These are phyloP conservation scores for Cydia strobilella DNA, from an alignment of 1,140 invertebrate species.

Conservation along the genomic window DNA sequence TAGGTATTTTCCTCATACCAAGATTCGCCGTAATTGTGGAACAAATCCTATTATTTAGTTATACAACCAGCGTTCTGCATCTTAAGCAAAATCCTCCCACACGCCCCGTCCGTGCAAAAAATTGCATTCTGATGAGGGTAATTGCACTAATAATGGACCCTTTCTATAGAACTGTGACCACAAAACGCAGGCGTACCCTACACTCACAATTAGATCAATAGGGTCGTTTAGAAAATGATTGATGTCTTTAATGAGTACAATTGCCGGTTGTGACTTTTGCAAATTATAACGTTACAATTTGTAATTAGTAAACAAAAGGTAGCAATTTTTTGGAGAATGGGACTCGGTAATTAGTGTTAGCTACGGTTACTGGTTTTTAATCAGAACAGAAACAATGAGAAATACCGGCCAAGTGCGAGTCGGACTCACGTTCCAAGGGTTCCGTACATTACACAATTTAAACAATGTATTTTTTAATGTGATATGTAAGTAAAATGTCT, in stretches of 20 bases:
- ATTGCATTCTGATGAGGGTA: not conserved
- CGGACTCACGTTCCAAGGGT: too few species aligned
- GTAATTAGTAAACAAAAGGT: not conserved
- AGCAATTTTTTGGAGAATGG: not conserved
- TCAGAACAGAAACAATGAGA: too few species aligned
- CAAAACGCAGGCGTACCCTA: constrained; percentile 2
- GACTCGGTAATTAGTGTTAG: not conserved
- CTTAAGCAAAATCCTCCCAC: not conserved
- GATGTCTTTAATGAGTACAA: not conserved
- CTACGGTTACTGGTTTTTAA: too few species aligned
- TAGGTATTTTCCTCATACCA: too few species aligned
- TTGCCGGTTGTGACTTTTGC: not conserved
- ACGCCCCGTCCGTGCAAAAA: not conserved
- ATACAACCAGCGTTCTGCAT: not conserved
- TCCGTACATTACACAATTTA: too few species aligned
- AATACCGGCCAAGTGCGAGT: too few species aligned
- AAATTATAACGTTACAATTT: not conserved
- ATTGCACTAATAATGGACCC: not conserved
- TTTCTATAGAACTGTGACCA: constrained; percentile 10
- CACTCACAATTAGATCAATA: not conserved
- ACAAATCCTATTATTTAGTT: not conserved
- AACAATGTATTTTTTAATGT: too few species aligned
- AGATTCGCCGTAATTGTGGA: too few species aligned
- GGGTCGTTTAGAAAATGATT: not conserved
- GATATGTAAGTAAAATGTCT: too few species aligned